Base-by-base conservation (phyloP, 2,113 vertebrate species). In the Recurvirostra avosetta region DNA sequence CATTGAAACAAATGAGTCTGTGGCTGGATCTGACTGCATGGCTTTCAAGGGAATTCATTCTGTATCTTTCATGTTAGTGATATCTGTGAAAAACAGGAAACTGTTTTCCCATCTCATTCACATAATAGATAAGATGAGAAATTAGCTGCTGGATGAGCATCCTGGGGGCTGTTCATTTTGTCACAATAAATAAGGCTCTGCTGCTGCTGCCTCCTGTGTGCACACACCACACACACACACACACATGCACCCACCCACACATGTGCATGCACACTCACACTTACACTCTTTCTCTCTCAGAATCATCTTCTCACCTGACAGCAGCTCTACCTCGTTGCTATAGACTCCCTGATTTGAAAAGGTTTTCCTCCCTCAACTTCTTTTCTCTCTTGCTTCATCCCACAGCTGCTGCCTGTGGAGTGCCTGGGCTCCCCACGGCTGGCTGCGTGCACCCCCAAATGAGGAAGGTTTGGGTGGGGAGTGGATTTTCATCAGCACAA, bases 121-220 rank as follows among this genome's bases (percentile, higher is more conserved):
- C 96, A 93, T 97, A 97, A 97, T 92, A 98, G 98, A 98, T 98
- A 98, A 98, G 98, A 98, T 97, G 96, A 98, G 97, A 98, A 98
- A 98, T 98, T 98, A 98, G 96, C 94, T 96, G 95, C 89, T 95
- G 97, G 96, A 97, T 96, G 96, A 97, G 96, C 96, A 96, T 97
- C 97, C 96, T 63, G 55, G 96, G 97, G 97, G 97, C 97, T 98
- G 97, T 98, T 98, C 91, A 76, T 97, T 98, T 98, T 97, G 97
- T 97, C 97, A 95, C 95, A 94, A 92, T 97, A 97, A 97, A 97
- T 94, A 77, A 94, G 95, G 68, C 81, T 96, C 40, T 83, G 93
- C 92, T 29, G 93, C 89, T 36, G 63, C 94, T 63, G 93, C 92
- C 61, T 96, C 61, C 61, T 52, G 32, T 53, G 59, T 12, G 30